These are phyloP conservation scores for Labroides dimidiatus DNA, from an alignment of 2,797 vertebrate genomes.

Conservation along the genomic window DNA sequence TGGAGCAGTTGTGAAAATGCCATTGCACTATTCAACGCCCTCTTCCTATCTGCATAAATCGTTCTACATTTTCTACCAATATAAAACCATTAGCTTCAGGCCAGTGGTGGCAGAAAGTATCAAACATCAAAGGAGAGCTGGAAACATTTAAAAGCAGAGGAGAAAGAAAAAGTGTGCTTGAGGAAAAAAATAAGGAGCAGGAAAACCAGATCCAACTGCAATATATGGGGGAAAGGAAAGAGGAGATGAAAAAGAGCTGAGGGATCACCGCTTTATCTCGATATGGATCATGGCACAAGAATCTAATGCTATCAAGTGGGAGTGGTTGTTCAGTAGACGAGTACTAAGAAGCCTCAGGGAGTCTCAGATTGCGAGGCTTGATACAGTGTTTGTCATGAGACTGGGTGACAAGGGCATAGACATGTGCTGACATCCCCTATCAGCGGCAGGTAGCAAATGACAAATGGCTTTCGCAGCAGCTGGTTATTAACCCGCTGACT, in stretches of 20 bases:
- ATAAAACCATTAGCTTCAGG: slow-evolving; percentile 57
- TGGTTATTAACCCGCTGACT: slow-evolving; percentile 80
- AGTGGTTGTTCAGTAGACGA: slow-evolving; percentile 61
- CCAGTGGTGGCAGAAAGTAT: slow-evolving; percentile 34
- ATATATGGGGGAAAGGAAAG: slow-evolving; percentile 33
- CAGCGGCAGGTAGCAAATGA: slow-evolving; percentile 75
- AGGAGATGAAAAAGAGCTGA: slow-evolving; percentile 41
- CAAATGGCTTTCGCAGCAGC: slow-evolving; percentile 69
- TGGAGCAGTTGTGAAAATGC: slow-evolving; percentile 34
- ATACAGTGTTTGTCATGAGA: slow-evolving; percentile 74
- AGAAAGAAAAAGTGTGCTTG: slow-evolving; percentile 1
- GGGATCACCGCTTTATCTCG: slow-evolving; percentile 51
- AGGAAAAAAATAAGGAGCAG: neutral
- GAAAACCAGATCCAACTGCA: slow-evolving; percentile 22
- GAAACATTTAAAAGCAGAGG: slow-evolving; percentile 40
- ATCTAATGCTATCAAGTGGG: slow-evolving; percentile 66
- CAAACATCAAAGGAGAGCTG: slow-evolving; percentile 51
- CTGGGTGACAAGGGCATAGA: slow-evolving; percentile 74
- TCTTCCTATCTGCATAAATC: slow-evolving; percentile 57
- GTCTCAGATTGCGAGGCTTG: slow-evolving; percentile 53
- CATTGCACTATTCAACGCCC: slow-evolving; percentile 38
- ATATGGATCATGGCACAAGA: slow-evolving; percentile 64
- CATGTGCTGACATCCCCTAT: slow-evolving; percentile 72
- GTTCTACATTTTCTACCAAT: slow-evolving; percentile 38
- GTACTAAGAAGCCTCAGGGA: slow-evolving; percentile 62